Percentiles rank a stretch among this genome's conserved stretches.
phyloP scores from a whole-genome alignment of 2,113 vertebrate genomes.

The Hippoglossus stenolepis region DNA sequence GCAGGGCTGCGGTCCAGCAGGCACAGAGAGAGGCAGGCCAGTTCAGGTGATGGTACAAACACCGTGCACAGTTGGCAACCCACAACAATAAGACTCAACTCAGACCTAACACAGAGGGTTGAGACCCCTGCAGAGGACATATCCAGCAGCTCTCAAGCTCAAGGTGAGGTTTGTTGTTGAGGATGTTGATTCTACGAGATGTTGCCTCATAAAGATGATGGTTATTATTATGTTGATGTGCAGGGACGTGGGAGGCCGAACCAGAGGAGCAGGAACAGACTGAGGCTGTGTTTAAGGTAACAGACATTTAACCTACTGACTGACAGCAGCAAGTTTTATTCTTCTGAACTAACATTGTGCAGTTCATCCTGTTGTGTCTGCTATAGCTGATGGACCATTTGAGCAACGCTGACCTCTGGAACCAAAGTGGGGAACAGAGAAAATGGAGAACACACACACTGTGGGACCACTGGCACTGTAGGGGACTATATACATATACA shows the following conservation, averaged over 20 bases:
- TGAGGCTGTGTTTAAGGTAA: conserved; percentile 76
- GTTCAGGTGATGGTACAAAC: conserved; percentile 17
- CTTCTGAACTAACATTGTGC: not conserved
- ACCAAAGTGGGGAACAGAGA: conserved; percentile 60
- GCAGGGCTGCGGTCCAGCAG: conserved; percentile 51
- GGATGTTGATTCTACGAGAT: not conserved
- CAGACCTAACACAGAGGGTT: conserved; percentile 25
- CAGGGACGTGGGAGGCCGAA: conserved; percentile 68
- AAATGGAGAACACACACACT: conserved; percentile 65
- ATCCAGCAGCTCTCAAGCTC: conserved; percentile 24
- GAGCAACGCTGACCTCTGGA: conserved; percentile 60
- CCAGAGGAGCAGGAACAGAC: conserved; percentile 75
- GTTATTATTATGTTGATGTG: conserved; percentile 18
- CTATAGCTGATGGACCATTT: conserved; percentile 69
- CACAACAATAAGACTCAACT: conserved; percentile 13
- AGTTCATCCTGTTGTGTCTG: conserved; percentile 1
- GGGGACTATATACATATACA: not conserved
- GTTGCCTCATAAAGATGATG: not conserved
- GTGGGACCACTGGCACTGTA: conserved; percentile 73
- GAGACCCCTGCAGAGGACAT: conserved; percentile 29
- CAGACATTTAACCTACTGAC: not conserved
- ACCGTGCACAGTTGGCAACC: conserved; percentile 43
- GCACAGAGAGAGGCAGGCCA: conserved; percentile 27
- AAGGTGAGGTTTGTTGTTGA: conserved; percentile 34
- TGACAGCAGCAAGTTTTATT: not conserved